These are phyloP conservation scores for Clitarchus hookeri DNA, from an alignment of 2,888 invertebrate genomes.

Conservation along the genomic window DNA sequence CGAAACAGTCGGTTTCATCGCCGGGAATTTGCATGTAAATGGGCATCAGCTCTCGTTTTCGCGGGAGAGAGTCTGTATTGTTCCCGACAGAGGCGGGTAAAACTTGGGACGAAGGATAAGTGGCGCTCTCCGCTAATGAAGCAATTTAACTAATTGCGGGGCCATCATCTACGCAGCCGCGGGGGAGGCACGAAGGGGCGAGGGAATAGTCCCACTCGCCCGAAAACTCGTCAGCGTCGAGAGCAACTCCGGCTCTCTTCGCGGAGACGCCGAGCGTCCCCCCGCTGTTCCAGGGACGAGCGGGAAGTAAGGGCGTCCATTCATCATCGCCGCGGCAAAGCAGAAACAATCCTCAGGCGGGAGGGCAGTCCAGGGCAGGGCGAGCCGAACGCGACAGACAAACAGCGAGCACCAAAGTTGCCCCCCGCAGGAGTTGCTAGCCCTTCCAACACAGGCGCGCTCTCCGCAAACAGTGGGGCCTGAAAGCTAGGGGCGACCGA, in stretches of 20 bases:
- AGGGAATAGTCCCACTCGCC: neutral
- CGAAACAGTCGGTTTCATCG: neutral
- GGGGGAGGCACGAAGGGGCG: neutral
- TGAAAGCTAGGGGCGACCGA: too few relatives aligned
- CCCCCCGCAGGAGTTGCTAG: too few relatives aligned
- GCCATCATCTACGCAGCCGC: neutral
- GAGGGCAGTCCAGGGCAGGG: too few relatives aligned
- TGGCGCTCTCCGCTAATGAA: slow-evolving; percentile 16
- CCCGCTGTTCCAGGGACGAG: neutral
- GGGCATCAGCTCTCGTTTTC: neutral
- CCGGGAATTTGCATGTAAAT: neutral
- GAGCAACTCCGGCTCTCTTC: neutral
- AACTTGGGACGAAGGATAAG: neutral
- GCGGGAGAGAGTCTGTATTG: neutral
- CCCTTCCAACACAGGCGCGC: too few relatives aligned
- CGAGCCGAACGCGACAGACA: too few relatives aligned
- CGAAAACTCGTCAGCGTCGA: neutral
- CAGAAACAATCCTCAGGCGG: too few relatives aligned
- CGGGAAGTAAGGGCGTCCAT: too few relatives aligned
- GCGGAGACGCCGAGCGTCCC: neutral
- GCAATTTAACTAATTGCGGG: slow-evolving; percentile 27
- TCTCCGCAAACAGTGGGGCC: too few relatives aligned
- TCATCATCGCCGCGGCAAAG: too few relatives aligned
- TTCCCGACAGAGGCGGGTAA: neutral
- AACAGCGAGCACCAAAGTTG: too few relatives aligned